Conservation (phyloP, 2,113 vertebrate genomes). For the Terrapene triunguis region DNA sequence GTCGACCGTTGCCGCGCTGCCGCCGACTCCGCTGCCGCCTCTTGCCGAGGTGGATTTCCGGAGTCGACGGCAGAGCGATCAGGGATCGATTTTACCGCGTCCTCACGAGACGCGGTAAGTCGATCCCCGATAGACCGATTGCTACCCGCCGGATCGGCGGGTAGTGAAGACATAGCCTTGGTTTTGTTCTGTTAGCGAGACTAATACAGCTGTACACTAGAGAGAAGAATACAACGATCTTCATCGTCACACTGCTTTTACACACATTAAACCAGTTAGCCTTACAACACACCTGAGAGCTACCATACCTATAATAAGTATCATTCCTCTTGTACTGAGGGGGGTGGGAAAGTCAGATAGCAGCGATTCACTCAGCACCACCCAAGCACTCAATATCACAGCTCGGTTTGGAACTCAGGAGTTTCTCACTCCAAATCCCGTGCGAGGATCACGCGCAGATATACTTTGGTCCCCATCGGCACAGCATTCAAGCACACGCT, state of each 20-base stretch:
- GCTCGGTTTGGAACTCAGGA: not conserved
- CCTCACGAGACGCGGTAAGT: no score
- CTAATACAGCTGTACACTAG: not conserved
- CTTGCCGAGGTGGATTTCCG: no score
- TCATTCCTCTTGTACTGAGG: not conserved
- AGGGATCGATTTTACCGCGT: no score
- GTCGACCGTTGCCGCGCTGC: no score
- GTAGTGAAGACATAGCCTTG: no score
- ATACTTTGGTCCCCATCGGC: not conserved
- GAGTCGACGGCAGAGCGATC: no score
- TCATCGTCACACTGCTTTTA: not conserved
- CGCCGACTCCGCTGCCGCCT: no score
- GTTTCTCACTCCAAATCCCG: not conserved
- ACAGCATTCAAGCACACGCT: not conserved
- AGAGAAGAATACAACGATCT: not conserved
- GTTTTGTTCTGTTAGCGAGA: not conserved
- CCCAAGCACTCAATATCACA: not conserved
- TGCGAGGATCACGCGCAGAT: not conserved
- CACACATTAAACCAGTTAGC: not conserved
- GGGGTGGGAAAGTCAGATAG: not conserved
- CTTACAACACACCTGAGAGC: not conserved
- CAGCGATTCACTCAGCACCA: not conserved
- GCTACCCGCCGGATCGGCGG: no score
- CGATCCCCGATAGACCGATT: no score
- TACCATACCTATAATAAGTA: not conserved